Evolutionary conservation across 2,797 vertebrate species (phyloP), one percentile per base, ranked within the genome.

Genomic region (Sebastes variabilis): DNA sequence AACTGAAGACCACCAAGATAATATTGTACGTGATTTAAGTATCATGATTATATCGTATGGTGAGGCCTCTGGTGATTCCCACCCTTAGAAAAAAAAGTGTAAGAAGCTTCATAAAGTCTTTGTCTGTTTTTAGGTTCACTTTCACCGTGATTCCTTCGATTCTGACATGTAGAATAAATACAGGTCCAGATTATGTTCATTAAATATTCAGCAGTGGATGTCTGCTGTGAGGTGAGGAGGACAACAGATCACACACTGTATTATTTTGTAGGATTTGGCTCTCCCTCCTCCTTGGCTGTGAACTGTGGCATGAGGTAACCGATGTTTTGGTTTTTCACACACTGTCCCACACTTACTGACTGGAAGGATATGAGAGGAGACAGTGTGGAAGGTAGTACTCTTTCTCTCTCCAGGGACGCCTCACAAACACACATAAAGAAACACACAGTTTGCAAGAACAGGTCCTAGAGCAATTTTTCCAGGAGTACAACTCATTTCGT

Each of bases 311-410:
- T 29, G 69, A 88, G 58, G 56, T 58, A 83, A 73, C 67, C 61
- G 2, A 52, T 36, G 60, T 78, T 80, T 85, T 85, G 67, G 9
- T 56, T 80, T 79, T 82, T 71, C 56, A 34, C 85, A 72, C 67
- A 54, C 55, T 77, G 67, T 72, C 34, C 54, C 9, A 18, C 55
- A 10, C 71, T 81, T 89, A 83, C 72, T 71, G 83, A 62, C 55
- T 76, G 79, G 55, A 75, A 34, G 61, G 68, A 80, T 72, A 89
- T 87, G 74, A 82, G 72, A 66, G 49, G 64, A 83, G 80, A 83
- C 76, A 59, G 66, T 52, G 64, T 79, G 78, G 66, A 73, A 83
- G 76, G 54, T 27, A 58, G 49, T 18, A 20, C 62, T 70, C 46
- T 54, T 52, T 29, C 52, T 30, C 59, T 72, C 84, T 59, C 77